Percentiles rank a stretch among this genome's conserved stretches.
Conservation (phyloP, 1,140 invertebrate species). For the Drosophila ohnishii region DNA sequence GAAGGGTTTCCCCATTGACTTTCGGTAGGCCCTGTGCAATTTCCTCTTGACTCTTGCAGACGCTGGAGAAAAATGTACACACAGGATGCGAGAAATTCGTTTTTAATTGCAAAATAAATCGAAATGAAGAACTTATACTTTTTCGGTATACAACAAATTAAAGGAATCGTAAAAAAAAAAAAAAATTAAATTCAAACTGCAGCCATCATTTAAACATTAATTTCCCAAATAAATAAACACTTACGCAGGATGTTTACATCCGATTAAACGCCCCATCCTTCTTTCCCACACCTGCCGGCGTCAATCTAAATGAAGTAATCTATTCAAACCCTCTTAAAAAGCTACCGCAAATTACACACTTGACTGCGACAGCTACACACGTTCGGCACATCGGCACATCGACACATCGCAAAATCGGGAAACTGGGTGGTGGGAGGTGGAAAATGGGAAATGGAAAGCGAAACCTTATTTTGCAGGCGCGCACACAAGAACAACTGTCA, state of each 20-base stretch:
- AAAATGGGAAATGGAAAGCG: conserved; percentile 60
- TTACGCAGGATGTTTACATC: conserved; percentile 12
- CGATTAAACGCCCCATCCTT: background rate
- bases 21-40: conserved; percentile 29
- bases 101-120: conserved; percentile 69
- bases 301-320: conserved; percentile 53
- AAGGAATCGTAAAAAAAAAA: background rate
- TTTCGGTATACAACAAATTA: background rate
- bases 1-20: conserved; percentile 22
- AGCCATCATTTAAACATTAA: conserved; percentile 6
- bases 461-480: conserved; percentile 44
- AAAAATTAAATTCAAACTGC: background rate
- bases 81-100: conserved; percentile 63
- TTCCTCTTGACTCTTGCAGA: conserved; percentile 42
- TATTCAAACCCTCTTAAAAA: conserved; percentile 31
- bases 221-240: conserved; percentile 25
- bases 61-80: conserved; percentile 27
- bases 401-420: conserved; percentile 16
- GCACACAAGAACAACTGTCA: conserved; percentile 67
- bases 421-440: conserved; percentile 51
- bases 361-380: conserved; percentile 61
- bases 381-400: conserved; percentile 41
- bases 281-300: conserved; percentile 6
- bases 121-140: conserved; percentile 23
- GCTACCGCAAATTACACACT: conserved; percentile 72